Conservation (phyloP, 2,888 invertebrate species). For the Lasioglossum morio region DNA sequence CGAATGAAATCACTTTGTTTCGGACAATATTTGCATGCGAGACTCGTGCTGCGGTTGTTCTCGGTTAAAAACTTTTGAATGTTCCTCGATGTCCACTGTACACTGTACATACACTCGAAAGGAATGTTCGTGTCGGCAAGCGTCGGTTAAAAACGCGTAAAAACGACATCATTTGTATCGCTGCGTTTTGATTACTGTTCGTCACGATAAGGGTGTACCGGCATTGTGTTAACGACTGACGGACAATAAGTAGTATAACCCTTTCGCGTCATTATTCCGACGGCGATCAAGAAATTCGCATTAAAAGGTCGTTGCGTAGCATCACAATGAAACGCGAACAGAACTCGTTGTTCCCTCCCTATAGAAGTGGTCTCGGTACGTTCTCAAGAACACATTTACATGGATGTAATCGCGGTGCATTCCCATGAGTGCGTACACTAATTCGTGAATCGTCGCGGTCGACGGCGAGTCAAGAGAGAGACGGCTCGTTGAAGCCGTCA, state of each 20-base stretch:
- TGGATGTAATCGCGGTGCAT: constrained; percentile 60
- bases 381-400: constrained; percentile 68
- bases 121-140: neutral
- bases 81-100: no score
- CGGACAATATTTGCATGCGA: neutral
- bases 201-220: neutral
- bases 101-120: neutral
- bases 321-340: constrained; percentile 71
- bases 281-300: constrained; percentile 38
- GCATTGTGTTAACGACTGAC: neutral
- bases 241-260: constrained; percentile 31
- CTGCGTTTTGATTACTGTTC: neutral
- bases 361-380: constrained; percentile 37
- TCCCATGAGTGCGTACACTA: constrained; percentile 67
- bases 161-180: neutral
- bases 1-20: neutral
- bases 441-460: constrained; percentile 72
- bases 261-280: constrained; percentile 23
- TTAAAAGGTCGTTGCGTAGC: constrained; percentile 57
- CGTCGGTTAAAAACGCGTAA: neutral
- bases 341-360: constrained; percentile 62
- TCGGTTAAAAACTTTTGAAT: neutral
- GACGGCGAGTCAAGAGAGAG: constrained; percentile 10
- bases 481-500: constrained; percentile 71
- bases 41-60: neutral